Conservation (phyloP, 2,888 invertebrate genomes). For the Gari tellinella region DNA sequence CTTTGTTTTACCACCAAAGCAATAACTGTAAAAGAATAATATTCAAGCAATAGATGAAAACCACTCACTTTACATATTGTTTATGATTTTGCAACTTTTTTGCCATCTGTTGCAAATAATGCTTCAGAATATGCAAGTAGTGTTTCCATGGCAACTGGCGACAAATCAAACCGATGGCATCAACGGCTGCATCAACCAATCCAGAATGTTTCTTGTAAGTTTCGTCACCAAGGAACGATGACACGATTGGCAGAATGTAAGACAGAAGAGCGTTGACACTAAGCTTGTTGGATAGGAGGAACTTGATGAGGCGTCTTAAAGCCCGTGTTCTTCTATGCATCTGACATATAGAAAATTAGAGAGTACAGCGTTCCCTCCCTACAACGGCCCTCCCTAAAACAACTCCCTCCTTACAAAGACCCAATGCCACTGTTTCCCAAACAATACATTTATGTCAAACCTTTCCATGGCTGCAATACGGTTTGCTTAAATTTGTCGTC, state of each 20-base stretch:
- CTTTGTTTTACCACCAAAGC: too few species aligned
- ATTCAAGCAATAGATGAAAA: too few species aligned
- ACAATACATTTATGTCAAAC: too few species aligned
- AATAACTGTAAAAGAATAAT: too few species aligned
- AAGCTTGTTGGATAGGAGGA: slow-evolving; percentile 76
- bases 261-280: slow-evolving; percentile 89
- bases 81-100: slow-evolving; percentile 91
- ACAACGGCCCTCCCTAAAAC: too few species aligned
- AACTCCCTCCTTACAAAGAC: too few species aligned
- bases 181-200: slow-evolving; percentile 93
- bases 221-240: slow-evolving; percentile 92
- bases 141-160: slow-evolving; percentile 94
- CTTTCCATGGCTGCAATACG: too few species aligned
- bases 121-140: slow-evolving; percentile 92
- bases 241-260: slow-evolving; percentile 93
- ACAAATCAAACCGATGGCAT: slow-evolving; percentile 91
- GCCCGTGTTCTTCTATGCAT: slow-evolving; percentile 94
- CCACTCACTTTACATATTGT: slow-evolving; percentile 88
- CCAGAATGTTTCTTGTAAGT: slow-evolving; percentile 88
- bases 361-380: too few species aligned
- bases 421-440: too few species aligned
- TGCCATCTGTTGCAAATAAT: slow-evolving; percentile 91
- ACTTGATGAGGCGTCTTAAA: slow-evolving; percentile 87
- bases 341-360: slow-evolving; percentile 87
- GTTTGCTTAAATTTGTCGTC: too few species aligned